Conservation (phyloP, 92 coral and sea anemone genomes). For the Montipora capitata region DNA sequence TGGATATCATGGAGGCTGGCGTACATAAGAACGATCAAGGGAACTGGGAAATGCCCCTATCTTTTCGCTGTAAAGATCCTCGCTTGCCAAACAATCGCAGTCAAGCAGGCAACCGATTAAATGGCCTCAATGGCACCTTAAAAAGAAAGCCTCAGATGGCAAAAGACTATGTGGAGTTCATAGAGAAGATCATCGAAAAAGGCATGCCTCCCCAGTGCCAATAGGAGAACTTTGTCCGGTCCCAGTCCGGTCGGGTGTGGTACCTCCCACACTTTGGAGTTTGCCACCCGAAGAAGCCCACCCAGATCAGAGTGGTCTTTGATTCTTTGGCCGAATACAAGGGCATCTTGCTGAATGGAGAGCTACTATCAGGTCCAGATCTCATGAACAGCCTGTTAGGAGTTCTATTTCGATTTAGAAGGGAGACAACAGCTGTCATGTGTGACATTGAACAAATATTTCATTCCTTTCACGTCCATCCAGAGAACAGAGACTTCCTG, state of each 20-base stretch:
- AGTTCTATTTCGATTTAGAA: conserved; percentile 13
- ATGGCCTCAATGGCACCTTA: conserved; percentile 40
- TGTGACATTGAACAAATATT: conserved; percentile 1
- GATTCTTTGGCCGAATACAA: conserved; percentile 24
- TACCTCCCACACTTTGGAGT: conserved; percentile 37
- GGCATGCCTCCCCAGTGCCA: conserved; percentile 65
- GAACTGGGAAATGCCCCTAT: conserved; percentile 70
- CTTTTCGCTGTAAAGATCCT: conserved; percentile 43
- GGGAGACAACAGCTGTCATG: conserved; percentile 26
- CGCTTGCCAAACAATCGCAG: conserved; percentile 55
- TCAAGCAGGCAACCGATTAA: conserved; percentile 60
- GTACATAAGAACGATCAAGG: conserved; percentile 53
- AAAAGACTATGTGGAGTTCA: conserved; percentile 66
- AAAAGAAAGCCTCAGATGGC: conserved; percentile 69
- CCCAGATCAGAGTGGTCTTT: conserved; percentile 18
- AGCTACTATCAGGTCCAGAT: conserved; percentile 24
- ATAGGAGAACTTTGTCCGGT: neutral
- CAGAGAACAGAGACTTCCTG: conserved; percentile 29
- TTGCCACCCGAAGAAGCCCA: conserved; percentile 23
- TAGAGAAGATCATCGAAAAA: conserved; percentile 34
- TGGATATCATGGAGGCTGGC: conserved; percentile 45
- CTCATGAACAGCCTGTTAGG: conserved; percentile 35
- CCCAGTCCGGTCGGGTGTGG: conserved; percentile 20
- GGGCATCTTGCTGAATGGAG: conserved; percentile 21
- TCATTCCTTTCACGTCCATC: neutral